phyloP scores from a whole-genome alignment of 53 echinoderm and acorn worm genomes.

The Hippasteria phrygiana region DNA sequence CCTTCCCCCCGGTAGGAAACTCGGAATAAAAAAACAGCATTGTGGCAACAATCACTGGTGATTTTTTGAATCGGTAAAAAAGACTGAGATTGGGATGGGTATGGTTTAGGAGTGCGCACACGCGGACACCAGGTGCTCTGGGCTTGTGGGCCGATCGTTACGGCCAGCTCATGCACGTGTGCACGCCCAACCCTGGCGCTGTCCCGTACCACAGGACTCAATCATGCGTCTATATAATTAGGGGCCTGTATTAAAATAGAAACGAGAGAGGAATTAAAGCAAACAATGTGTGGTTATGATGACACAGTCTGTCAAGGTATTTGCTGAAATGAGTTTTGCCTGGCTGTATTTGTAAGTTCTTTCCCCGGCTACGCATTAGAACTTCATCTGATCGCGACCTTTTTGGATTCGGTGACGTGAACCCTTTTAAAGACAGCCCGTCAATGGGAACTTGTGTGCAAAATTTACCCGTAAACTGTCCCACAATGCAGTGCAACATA shows the following conservation, averaged over 20 bases:
- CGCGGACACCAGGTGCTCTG: neutral
- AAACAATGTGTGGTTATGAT: conserved; percentile 11
- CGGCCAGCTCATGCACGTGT: conserved; percentile 20
- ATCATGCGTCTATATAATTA: conserved; percentile 6
- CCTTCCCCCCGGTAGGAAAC: neutral
- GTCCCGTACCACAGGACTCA: neutral
- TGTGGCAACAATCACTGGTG: neutral
- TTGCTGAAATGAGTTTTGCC: neutral
- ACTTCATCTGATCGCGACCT: no score
- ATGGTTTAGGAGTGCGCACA: neutral
- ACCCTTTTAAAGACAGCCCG: no score
- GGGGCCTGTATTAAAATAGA: neutral
- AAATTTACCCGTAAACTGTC: no score
- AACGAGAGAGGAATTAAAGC: neutral
- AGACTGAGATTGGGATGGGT: conserved; percentile 12
- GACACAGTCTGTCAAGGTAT: conserved; percentile 41
- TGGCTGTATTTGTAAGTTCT: neutral
- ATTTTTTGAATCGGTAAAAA: conserved; percentile 17
- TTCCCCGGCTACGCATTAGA: no score
- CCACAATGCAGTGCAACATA: no score
- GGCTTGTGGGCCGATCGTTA: conserved; percentile 21
- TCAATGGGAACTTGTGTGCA: no score
- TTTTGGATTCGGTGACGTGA: no score
- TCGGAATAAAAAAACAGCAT: neutral
- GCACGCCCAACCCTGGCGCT: neutral